phyloP scores from a whole-genome alignment of 2,797 vertebrate genomes.

The Eulemur rubriventer region DNA sequence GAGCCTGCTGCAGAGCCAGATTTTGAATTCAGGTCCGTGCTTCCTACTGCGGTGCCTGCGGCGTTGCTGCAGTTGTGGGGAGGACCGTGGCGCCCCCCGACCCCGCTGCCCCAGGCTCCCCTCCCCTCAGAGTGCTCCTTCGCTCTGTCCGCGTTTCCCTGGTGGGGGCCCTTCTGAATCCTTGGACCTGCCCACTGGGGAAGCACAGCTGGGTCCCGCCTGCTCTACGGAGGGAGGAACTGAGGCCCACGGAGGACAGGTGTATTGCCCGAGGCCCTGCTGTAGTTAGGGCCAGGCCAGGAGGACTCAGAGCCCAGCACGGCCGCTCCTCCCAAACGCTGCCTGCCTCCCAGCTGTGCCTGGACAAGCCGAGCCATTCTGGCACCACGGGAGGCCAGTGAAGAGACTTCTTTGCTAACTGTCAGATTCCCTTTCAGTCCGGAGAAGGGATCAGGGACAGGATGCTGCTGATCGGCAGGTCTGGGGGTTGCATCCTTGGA shows the following conservation, averaged over 20 bases:
- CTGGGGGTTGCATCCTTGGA: background rate
- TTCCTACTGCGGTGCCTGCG: rapidly evolving
- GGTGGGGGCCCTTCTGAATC: background rate
- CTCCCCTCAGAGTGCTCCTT: background rate
- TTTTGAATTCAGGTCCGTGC: background rate
- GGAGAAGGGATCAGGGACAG: background rate
- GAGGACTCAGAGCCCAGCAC: background rate
- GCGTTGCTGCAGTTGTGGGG: background rate
- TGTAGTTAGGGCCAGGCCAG: background rate
- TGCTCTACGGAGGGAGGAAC: background rate
- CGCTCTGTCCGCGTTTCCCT: rapidly evolving
- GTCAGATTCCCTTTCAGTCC: background rate
- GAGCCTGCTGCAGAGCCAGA: background rate
- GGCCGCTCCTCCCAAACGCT: rapidly evolving
- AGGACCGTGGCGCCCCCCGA: rapidly evolving
- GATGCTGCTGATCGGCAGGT: background rate
- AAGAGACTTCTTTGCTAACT: background rate
- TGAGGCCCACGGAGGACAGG: background rate
- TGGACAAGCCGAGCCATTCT: background rate
- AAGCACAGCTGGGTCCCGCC: rapidly evolving
- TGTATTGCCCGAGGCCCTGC: too few species aligned
- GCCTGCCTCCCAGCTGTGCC: rapidly evolving
- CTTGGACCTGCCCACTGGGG: rapidly evolving
- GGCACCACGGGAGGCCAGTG: background rate
- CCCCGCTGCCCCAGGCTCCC: rapidly evolving